Conservation (phyloP, 2,113 vertebrate genomes). For the Alouatta palliata region DNA sequence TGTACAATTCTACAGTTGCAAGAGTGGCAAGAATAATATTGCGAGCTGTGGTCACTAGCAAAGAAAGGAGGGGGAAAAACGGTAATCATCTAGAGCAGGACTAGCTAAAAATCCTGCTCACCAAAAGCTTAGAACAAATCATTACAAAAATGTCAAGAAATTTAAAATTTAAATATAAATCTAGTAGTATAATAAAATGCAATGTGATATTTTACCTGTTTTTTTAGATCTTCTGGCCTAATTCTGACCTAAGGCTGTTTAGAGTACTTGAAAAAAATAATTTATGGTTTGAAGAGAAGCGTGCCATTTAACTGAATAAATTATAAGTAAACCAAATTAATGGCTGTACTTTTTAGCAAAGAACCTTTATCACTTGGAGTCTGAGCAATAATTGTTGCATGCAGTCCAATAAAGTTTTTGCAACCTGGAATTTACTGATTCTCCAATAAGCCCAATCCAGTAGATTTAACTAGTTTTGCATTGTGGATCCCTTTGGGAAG, state of each 20-base stretch:
- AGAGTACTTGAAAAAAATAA: not conserved
- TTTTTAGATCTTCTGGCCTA: not conserved
- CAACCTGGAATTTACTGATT: not conserved
- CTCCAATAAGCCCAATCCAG: not conserved
- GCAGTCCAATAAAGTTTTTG: not conserved
- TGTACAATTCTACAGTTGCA: not conserved
- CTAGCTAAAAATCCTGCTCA: not conserved
- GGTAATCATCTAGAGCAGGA: not conserved
- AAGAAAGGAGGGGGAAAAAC: not conserved
- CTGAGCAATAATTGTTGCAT: not conserved
- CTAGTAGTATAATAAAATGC: not conserved
- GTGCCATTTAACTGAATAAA: not conserved
- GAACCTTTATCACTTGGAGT: not conserved
- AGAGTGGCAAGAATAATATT: not conserved
- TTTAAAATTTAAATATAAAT: not conserved
- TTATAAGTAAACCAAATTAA: not conserved
- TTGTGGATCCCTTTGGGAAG: not conserved
- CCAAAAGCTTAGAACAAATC: not conserved
- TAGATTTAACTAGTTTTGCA: not conserved
- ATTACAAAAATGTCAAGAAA: not conserved
- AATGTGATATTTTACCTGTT: not conserved
- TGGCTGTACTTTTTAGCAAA: not conserved
- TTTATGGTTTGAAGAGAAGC: not conserved
- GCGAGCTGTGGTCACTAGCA: not conserved
- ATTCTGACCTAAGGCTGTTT: not conserved